A percentile compares a stretch with the other conserved stretches of the same genome.
Evolutionary conservation across 2,888 invertebrate species (phyloP).

Genomic region (Scaptomyza polygonia): DNA sequence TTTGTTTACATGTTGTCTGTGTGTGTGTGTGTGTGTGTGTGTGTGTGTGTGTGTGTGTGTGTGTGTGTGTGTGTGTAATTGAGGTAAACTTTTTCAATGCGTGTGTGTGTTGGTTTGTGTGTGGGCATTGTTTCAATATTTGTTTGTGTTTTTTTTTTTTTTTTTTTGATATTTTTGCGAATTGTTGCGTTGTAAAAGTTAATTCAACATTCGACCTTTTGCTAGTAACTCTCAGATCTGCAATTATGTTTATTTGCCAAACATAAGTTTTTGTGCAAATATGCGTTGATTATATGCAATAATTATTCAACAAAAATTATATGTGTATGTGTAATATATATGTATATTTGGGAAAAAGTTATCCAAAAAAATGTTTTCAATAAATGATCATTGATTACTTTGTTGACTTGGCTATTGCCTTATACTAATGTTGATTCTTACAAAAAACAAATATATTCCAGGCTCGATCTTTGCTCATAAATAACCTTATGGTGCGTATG

Average conservation of each 20-base stretch:
- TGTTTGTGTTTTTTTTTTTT: constrained; percentile 42
- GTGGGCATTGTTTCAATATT: constrained; percentile 44
- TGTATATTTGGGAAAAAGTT: no score
- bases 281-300: background rate
- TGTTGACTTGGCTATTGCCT: no score
- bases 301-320: no score
- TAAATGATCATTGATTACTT: no score
- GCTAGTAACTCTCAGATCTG: constrained; percentile 46
- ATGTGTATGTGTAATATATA: no score
- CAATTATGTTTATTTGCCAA: constrained; percentile 45
- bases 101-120: constrained; percentile 5
- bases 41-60: constrained; percentile 4
- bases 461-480: no score
- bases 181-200: constrained; percentile 15
- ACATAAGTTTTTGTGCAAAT: constrained; percentile 21
- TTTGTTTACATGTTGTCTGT: constrained; percentile 17
- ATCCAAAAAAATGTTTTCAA: no score
- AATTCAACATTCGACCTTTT: constrained; percentile 26
- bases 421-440: no score
- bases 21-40: constrained; percentile 4
- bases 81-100: constrained; percentile 20
- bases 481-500: constrained; percentile 35
- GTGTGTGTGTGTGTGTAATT: constrained; percentile 5
- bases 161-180: constrained; percentile 8
- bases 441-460: no score